Evolutionary conservation across 2,797 vertebrate species (phyloP).

Genomic region (Helicolenus hilgendorfi): DNA sequence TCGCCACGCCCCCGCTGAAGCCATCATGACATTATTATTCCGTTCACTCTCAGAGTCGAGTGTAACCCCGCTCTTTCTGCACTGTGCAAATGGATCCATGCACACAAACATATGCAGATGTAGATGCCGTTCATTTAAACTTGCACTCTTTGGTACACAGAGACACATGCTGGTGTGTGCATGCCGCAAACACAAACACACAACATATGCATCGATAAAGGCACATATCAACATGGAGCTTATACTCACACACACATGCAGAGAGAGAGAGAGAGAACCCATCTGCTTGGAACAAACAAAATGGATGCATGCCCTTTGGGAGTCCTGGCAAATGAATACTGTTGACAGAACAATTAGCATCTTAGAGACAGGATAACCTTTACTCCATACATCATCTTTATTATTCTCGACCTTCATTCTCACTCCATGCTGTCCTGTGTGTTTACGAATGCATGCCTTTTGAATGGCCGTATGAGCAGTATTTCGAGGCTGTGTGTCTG

Average conservation of each 20-base stretch:
- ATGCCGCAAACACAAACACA: conserved; percentile 41
- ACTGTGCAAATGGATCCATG: not conserved
- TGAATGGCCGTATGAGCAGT: not conserved
- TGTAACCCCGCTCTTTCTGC: not conserved
- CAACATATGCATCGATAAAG: conserved; percentile 48
- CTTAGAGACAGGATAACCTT: conserved; percentile 94
- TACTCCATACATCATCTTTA: conserved; percentile 92
- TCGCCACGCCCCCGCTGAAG: not conserved
- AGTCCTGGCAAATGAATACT: conserved; percentile 92
- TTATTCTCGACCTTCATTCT: conserved; percentile 90
- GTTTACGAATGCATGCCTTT: not conserved
- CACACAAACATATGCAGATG: conserved; percentile 28
- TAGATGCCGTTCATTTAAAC: conserved; percentile 1
- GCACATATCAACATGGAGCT: conserved; percentile 48
- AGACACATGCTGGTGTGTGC: conserved; percentile 49
- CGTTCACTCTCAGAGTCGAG: not conserved
- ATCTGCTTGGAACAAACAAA: conserved; percentile 87
- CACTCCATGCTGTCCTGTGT: conserved; percentile 71
- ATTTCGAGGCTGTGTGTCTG: conserved; percentile 17
- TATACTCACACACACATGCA: not conserved
- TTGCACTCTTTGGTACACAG: conserved; percentile 27
- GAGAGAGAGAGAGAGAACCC: conserved; percentile 68
- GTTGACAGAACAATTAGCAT: conserved; percentile 95
- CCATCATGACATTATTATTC: not conserved
- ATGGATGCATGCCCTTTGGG: conserved; percentile 91